These are phyloP conservation scores for Harpagifer antarcticus DNA, from an alignment of 2,797 vertebrate genomes.

Conservation along the genomic window DNA sequence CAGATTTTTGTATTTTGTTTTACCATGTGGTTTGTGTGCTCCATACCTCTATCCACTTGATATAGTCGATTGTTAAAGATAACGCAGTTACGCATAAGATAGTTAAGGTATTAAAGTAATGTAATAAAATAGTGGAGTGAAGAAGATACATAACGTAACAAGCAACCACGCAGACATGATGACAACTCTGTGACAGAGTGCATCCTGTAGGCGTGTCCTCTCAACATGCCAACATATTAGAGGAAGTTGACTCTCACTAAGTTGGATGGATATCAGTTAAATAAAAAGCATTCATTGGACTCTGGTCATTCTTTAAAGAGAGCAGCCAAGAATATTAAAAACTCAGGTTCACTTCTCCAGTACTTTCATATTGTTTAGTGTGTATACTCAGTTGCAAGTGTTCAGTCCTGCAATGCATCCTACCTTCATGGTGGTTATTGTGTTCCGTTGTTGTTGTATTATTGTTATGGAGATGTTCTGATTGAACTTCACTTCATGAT, in stretches of 20 bases:
- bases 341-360: too few species aligned
- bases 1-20: not conserved
- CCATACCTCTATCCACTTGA: not conserved
- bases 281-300: not conserved
- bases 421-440: not conserved
- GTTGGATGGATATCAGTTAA: not conserved
- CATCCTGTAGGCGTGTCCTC: not conserved
- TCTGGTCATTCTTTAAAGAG: not conserved
- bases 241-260: not conserved
- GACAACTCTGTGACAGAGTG: not conserved
- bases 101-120: not conserved
- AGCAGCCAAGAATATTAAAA: fast-evolving
- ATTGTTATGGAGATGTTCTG: not conserved
- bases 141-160: not conserved
- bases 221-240: not conserved
- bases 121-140: not conserved
- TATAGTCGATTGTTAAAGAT: not conserved
- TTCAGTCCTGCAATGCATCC: not conserved
- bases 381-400: not conserved
- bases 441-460: not conserved
- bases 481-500: not conserved
- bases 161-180: not conserved
- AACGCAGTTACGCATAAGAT: too few species aligned
- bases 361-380: not conserved
- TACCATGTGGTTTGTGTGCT: not conserved